A percentile compares a stretch with the other conserved stretches of the same genome.
phyloP scores from a whole-genome alignment of 2,797 vertebrate genomes.

The Falco cherrug region DNA sequence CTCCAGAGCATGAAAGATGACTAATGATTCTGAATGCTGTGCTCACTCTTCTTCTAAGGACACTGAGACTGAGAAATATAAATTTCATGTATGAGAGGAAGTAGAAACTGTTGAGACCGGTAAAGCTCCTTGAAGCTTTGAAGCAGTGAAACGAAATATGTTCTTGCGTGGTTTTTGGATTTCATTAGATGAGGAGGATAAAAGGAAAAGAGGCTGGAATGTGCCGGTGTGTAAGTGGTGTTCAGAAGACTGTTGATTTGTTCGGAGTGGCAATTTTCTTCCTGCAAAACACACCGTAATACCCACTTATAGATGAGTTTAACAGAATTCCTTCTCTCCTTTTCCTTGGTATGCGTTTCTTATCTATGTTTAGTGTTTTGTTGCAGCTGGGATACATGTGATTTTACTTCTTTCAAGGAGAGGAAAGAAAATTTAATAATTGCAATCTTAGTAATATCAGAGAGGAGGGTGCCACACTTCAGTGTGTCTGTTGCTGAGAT shows the following conservation, averaged over 20 bases:
- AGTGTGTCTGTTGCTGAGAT: not conserved
- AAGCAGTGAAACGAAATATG: not conserved
- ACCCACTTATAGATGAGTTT: not conserved
- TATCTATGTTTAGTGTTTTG: not conserved
- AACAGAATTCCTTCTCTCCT: not conserved
- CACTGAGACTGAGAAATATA: slow-evolving; percentile 63
- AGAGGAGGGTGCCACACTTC: not conserved
- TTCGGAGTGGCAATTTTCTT: not conserved
- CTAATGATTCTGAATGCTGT: slow-evolving; percentile 63
- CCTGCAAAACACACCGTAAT: not conserved
- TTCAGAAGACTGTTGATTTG: not conserved
- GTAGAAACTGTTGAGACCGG: not conserved
- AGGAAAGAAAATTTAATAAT: not conserved
- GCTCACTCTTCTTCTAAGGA: slow-evolving; percentile 73
- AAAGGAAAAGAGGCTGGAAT: not conserved
- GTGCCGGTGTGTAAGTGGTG: not conserved
- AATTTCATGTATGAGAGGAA: slow-evolving; percentile 21
- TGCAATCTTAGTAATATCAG: not conserved
- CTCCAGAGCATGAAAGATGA: slow-evolving; percentile 78
- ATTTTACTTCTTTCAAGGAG: not conserved
- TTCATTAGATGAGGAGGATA: not conserved
- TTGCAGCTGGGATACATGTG: not conserved
- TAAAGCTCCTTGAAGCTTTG: not conserved
- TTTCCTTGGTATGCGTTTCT: not conserved
- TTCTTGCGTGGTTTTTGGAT: not conserved